A percentile compares a stretch with the other conserved stretches of the same genome.
These are phyloP conservation scores for Misgurnus anguillicaudatus DNA, from an alignment of 2,113 vertebrate species.

Conservation along the genomic window DNA sequence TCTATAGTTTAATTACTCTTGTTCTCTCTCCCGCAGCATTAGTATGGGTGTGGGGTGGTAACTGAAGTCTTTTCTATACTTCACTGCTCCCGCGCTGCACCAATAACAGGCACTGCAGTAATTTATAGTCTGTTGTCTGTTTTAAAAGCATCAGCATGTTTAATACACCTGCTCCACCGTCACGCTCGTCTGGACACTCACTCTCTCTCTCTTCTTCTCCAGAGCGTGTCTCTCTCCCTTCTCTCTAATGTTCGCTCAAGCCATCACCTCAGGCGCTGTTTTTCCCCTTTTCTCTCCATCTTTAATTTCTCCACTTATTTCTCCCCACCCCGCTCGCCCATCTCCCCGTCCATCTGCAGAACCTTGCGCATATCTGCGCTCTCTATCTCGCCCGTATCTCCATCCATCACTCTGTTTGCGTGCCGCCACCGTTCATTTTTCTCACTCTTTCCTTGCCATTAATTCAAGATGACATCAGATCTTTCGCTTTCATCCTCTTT, in stretches of 20 bases:
- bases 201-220: conserved; percentile 33
- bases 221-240: conserved; percentile 12
- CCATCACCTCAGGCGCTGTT: conserved; percentile 46
- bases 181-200: conserved; percentile 54
- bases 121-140: conserved; percentile 60
- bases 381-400: conserved; percentile 17
- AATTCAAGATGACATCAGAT: conserved; percentile 51
- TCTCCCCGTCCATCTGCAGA: conserved; percentile 7
- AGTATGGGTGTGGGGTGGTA: conserved; percentile 52
- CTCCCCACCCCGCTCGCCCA: neutral
- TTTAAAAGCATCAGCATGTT: conserved; percentile 60
- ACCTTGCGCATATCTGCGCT: conserved; percentile 24
- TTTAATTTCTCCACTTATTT: conserved; percentile 11
- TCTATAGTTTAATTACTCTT: conserved; percentile 53
- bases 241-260: conserved; percentile 40
- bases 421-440: conserved; percentile 28
- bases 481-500: conserved; percentile 43
- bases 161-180: conserved; percentile 58
- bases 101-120: conserved; percentile 57
- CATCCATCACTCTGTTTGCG: conserved; percentile 53
- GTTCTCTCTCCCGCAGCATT: conserved; percentile 45
- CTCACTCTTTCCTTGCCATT: conserved; percentile 49
- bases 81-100: conserved; percentile 52
- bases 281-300: conserved; percentile 7
- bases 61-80: conserved; percentile 55